Percentiles rank a stretch among this genome's conserved stretches.
Conservation (phyloP, 2,888 invertebrate genomes). For the Luperina testacea region DNA sequence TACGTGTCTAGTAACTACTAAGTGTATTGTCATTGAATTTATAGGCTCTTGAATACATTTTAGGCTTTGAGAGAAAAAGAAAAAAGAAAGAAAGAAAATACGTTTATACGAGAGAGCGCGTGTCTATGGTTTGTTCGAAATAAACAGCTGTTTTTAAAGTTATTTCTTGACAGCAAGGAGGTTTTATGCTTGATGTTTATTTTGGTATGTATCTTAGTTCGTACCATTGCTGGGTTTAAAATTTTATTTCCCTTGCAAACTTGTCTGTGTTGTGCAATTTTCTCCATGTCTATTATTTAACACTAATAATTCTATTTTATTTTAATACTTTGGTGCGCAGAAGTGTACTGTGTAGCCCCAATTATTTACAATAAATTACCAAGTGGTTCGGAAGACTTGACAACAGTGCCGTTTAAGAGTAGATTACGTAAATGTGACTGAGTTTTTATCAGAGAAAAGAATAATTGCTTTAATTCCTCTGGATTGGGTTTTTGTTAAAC, state of each 20-base stretch:
- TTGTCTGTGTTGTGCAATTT: neutral
- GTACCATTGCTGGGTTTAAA: neutral
- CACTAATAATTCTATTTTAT: too few species aligned
- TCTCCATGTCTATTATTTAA: too few species aligned
- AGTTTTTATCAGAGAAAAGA: neutral
- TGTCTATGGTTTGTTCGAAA: neutral
- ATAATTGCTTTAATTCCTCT: neutral
- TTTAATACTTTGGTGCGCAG: neutral
- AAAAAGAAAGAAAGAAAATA: too few species aligned
- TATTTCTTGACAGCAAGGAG: neutral
- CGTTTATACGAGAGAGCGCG: too few species aligned
- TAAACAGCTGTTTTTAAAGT: neutral
- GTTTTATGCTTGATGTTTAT: neutral
- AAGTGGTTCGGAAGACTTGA: neutral
- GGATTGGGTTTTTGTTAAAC: neutral
- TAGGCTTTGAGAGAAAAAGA: neutral
- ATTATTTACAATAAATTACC: neutral
- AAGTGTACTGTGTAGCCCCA: neutral
- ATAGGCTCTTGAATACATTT: constrained; percentile 3
- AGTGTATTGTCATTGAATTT: constrained; percentile 19
- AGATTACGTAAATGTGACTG: too few species aligned
- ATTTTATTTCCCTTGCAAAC: neutral
- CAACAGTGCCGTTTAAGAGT: neutral
- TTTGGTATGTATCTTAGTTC: neutral
- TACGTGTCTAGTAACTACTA: neutral